A percentile compares a stretch with the other conserved stretches of the same genome.
These are phyloP conservation scores for Laticauda colubrina DNA, from an alignment of 2,113 vertebrate species.

Conservation along the genomic window DNA sequence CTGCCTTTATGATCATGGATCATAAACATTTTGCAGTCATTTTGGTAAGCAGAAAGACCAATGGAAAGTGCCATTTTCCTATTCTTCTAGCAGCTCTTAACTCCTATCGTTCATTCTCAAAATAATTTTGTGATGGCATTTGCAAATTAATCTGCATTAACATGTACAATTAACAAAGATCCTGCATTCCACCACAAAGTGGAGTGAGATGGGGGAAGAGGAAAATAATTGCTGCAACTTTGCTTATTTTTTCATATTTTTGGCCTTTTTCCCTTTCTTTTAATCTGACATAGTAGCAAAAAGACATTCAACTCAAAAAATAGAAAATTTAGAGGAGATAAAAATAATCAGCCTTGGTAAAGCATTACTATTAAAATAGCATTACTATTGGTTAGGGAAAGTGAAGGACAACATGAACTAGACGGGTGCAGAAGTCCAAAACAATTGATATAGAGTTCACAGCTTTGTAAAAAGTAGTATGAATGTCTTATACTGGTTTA, in stretches of 20 bases:
- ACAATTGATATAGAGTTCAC: no score
- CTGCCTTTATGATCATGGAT: not conserved
- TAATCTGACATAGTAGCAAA: not conserved
- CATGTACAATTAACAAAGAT: not conserved
- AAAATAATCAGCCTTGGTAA: not conserved
- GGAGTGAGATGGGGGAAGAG: not conserved
- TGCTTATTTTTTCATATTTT: not conserved
- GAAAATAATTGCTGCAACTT: not conserved
- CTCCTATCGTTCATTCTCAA: constrained; percentile 15
- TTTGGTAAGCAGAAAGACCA: not conserved
- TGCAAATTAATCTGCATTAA: constrained; percentile 31
- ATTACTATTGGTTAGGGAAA: not conserved
- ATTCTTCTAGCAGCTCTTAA: constrained; percentile 18
- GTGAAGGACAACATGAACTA: not conserved
- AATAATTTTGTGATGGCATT: constrained; percentile 33
- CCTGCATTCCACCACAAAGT: constrained; percentile 2
- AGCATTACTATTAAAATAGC: not conserved
- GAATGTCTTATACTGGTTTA: not conserved
- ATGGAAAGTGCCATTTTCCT: not conserved
- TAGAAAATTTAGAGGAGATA: not conserved
- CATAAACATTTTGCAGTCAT: not conserved
- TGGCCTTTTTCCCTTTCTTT: not conserved
- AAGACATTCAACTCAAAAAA: not conserved
- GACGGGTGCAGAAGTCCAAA: not conserved
- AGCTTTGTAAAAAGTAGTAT: not conserved